phyloP scores from a whole-genome alignment of 2,797 vertebrate species.

The Sebastes dallii region DNA sequence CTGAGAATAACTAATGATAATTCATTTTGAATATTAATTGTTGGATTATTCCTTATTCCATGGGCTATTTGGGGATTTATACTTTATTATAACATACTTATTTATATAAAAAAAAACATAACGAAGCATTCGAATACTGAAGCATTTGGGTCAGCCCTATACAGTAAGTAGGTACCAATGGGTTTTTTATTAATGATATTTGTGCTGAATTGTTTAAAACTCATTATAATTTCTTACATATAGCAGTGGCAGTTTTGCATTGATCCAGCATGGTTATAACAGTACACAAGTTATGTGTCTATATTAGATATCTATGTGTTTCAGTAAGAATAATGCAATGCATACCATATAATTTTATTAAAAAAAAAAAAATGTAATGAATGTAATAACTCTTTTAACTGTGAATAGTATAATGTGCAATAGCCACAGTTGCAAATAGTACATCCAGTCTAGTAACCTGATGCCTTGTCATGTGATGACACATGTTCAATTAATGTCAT shows the following conservation, averaged over 20 bases:
- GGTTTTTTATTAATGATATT: background rate
- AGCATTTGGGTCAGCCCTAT: no score
- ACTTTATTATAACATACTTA: background rate
- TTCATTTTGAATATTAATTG: no score
- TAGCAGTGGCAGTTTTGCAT: background rate
- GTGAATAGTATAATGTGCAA: background rate
- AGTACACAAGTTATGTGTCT: background rate
- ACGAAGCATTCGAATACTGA: no score
- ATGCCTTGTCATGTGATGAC: slow-evolving; percentile 5
- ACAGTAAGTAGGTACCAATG: background rate
- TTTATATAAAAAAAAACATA: no score
- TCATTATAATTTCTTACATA: background rate
- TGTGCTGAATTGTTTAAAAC: background rate
- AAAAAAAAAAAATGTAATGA: background rate
- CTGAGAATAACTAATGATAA: no score
- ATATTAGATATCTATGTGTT: background rate
- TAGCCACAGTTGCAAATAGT: background rate
- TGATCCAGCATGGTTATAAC: background rate
- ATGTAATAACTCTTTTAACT: background rate
- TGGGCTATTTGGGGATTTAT: background rate
- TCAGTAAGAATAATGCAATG: background rate
- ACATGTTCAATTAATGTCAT: slow-evolving; percentile 51
- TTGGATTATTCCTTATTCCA: no score
- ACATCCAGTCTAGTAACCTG: background rate
- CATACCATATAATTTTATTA: background rate